Evolutionary conservation across 2,888 invertebrate genomes (phyloP), one percentile per base, ranked within the genome.

Genomic region (Seira ritae): DNA sequence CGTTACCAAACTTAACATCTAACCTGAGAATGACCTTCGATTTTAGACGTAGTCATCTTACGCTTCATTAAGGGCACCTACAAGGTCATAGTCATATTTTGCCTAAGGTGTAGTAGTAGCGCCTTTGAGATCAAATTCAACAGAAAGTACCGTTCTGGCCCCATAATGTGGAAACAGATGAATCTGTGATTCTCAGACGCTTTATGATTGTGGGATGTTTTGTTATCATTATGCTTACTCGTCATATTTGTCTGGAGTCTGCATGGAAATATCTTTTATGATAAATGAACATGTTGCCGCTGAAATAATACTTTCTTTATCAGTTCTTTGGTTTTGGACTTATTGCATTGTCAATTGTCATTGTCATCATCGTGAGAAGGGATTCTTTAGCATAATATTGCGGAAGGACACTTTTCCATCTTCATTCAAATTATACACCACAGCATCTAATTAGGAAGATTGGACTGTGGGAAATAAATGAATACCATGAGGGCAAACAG

Each of bases 51-150:
- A 73, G 75, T 74, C 74, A 74, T 80, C 50, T 24, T 55, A 55
- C 37, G 75, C 65, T 70, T 75, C 80, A 75, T 81, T 81, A 81
- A 31, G 75, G 55, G 62, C 66, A 24, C 22, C 37, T 74, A 68
- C 80, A 75, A 75, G 80, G 75, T 81, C 80, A n/a, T n/a, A n/a
- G n/a, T n/a, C n/a, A 75, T 19, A 42, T 8, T 60, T 46, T 74
- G 73, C 69, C 60, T n/a, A 71, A 71, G 37, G 10, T 24, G 65
- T 46, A 65, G 12, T 50, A 60, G 15, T 20, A 60, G 17, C 24
- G 23, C 8, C 22, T 10, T 3, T 20, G 1, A 67, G 66, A 72
- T 67, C 23, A 20, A 19, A 60, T 22, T 60, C 31, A 8, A n/a
- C 22, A 68, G 42, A 75, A 65, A 66, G 68, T 81, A 60, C 75